These are phyloP conservation scores for Tinamus guttatus DNA, from an alignment of 2,113 vertebrate species.

Conservation along the genomic window DNA sequence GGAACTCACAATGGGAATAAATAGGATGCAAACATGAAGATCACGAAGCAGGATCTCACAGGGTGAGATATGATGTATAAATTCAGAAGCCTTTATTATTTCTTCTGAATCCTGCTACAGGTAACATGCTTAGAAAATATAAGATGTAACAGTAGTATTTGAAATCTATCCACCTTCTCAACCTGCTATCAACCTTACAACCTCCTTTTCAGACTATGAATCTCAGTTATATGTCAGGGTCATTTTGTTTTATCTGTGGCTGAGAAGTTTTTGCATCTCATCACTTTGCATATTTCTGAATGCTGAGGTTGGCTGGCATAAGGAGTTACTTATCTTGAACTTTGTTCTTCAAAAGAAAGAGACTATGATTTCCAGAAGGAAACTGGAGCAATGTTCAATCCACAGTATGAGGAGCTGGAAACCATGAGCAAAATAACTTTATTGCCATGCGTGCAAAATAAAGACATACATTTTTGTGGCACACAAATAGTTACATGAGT, in stretches of 20 bases:
- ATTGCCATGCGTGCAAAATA: not conserved
- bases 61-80: too few species aligned
- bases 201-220: too few species aligned
- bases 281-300: not conserved
- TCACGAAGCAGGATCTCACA: too few species aligned
- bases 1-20: too few species aligned
- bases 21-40: too few species aligned
- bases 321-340: not conserved
- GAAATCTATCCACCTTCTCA: too few species aligned
- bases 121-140: too few species aligned
- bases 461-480: not conserved
- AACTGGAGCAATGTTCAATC: not conserved
- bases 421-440: not conserved
- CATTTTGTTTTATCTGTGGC: not conserved
- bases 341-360: not conserved
- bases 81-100: too few species aligned
- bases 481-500: not conserved
- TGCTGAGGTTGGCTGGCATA: not conserved
- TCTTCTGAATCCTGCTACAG: too few species aligned
- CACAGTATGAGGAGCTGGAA: not conserved
- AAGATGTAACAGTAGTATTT: too few species aligned
- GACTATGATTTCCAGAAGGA: not conserved
- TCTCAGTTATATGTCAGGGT: too few species aligned
- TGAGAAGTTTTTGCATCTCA: rapidly evolving
- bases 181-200: too few species aligned